These are phyloP conservation scores for Glossophaga mutica DNA, from an alignment of 2,797 vertebrate genomes.

Conservation along the genomic window DNA sequence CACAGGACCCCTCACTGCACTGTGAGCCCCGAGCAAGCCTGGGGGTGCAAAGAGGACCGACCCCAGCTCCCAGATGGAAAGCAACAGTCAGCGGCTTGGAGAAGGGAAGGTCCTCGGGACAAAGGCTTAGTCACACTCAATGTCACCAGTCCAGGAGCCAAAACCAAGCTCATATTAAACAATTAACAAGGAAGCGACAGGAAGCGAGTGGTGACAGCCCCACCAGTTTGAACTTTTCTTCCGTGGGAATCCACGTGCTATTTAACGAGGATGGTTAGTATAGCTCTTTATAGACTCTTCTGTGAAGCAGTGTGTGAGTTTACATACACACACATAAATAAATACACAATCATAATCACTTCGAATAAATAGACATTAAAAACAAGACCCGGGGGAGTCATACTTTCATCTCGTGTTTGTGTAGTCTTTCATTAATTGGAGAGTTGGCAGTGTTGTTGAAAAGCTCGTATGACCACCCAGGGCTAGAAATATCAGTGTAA, in stretches of 20 bases:
- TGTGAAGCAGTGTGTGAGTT: conserved; percentile 2
- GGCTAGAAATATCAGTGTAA: not conserved
- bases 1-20: not conserved
- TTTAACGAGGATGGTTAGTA: not conserved
- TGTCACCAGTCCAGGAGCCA: conserved; percentile 35
- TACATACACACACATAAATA: conserved; percentile 21
- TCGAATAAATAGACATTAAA: conserved; percentile 41
- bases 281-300: conserved; percentile 13
- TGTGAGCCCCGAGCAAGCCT: not conserved
- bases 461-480: not conserved
- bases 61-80: not conserved
- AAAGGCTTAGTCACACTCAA: conserved; percentile 23
- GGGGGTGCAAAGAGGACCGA: not conserved
- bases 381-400: conserved; percentile 21
- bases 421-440: conserved; percentile 18
- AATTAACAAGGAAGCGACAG: conserved; percentile 2
- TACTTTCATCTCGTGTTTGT: conserved; percentile 30
- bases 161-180: conserved; percentile 39
- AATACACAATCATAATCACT: conserved; percentile 27
- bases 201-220: not conserved
- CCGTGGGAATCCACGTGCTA: not conserved
- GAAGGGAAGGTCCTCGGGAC: not conserved
- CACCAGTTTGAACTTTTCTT: conserved; percentile 15
- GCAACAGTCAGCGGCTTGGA: conserved; percentile 17
- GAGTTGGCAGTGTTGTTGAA: conserved; percentile 10